Evolutionary conservation across 2,888 invertebrate species (phyloP), one percentile per base, ranked within the genome.

Genomic region (Pandemis heparana): DNA sequence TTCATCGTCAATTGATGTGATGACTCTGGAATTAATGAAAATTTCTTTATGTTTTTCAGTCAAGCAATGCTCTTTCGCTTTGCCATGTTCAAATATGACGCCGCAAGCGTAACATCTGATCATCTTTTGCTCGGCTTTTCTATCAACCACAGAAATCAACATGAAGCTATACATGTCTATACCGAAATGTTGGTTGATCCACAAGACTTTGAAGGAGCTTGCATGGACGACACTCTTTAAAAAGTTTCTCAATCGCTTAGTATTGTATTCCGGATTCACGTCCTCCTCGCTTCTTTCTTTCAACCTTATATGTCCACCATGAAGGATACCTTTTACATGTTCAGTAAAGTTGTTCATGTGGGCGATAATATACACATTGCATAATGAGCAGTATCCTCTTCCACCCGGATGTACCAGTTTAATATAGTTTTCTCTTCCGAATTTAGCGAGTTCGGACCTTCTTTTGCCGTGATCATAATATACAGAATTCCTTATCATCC

Each of bases 81-180:
- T 75, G 0, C 78, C 76, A 5, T 66, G 70, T 0, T 79, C 71
- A 5, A 85, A 77, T 3, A 79, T 46, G 32, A 79, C 77, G 51
- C 87, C 82, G 74, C 92, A 92, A 0, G 79, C 80, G 66, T 79
- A 85, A 75, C 92, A 92, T 76, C 85, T 87, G 0, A 80, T 82
- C 60, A 81, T 82, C 48, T 76, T 78, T 48, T 75, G 76, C 59
- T 83, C 75, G 0, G 77, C 76, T 48, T 83, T 80, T 46, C 80
- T 79, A 9, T 78, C 56, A 5, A 86, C 75, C 12, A 75, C 48
- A 8, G 75, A 75, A 4, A 88, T 70, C 14, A 89, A 71, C 18
- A 85, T 77, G 60, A 87, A 88, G 60, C 85, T 85, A 41, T 78
- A 38, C 2, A 80, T 23, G 38, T 82, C 78, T 0, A 87, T 10